Percentiles rank a stretch among this genome's conserved stretches.
These are phyloP conservation scores for Trissolcus japonicus DNA, from an alignment of 2,888 invertebrate species.

Conservation along the genomic window DNA sequence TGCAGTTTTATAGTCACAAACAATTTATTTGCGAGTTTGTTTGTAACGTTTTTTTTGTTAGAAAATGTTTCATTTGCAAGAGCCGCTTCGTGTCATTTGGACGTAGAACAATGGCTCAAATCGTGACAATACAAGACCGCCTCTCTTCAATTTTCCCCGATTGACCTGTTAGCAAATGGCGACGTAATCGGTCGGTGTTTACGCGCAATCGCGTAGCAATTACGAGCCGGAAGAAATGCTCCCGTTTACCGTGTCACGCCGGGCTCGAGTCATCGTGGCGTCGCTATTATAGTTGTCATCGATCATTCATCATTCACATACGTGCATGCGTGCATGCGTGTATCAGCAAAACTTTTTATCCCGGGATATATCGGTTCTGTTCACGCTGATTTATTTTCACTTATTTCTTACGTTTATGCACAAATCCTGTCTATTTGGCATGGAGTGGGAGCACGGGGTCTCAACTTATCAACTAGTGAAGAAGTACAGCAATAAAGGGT, in stretches of 20 bases:
- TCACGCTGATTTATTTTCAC: slow-evolving; percentile 46
- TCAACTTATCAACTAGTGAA: slow-evolving; percentile 27
- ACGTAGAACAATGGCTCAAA: slow-evolving; percentile 43
- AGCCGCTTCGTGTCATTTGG: slow-evolving; percentile 20
- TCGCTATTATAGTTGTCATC: neutral
- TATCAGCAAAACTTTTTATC: slow-evolving; percentile 5
- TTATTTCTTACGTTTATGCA: slow-evolving; percentile 29
- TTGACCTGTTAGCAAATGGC: slow-evolving; percentile 40
- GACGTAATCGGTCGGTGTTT: slow-evolving; percentile 31
- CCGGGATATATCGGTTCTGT: slow-evolving; percentile 11
- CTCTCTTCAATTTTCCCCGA: slow-evolving; percentile 46
- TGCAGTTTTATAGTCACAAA: no score
- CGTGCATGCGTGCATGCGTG: neutral
- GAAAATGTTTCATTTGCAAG: slow-evolving; percentile 30
- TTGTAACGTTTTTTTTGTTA: slow-evolving; percentile 23
- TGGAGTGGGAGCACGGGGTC: neutral
- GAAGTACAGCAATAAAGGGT: slow-evolving; percentile 40
- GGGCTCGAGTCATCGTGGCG: neutral
- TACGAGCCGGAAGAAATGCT: slow-evolving; percentile 3
- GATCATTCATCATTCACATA: slow-evolving; percentile 14
- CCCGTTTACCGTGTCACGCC: no score
- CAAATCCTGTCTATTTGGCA: slow-evolving; percentile 13
- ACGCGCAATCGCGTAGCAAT: slow-evolving; percentile 19
- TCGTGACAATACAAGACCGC: slow-evolving; percentile 40
- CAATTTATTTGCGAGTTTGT: no score